phyloP scores from a whole-genome alignment of 2,888 invertebrate species.

The Nasonovia ribisnigri region DNA sequence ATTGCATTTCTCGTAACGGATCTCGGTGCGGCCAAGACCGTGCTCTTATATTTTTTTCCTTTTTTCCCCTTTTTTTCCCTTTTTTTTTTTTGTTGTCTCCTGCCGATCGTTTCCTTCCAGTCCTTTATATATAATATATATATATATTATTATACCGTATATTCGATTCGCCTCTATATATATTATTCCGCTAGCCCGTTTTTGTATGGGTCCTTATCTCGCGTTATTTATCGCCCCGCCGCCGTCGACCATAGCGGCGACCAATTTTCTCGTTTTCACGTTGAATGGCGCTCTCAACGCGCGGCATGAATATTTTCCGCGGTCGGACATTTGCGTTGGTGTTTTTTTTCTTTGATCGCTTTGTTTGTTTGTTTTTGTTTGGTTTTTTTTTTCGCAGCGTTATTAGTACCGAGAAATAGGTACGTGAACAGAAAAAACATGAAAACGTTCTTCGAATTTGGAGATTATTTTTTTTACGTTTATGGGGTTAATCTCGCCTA shows the following conservation, averaged over 20 bases:
- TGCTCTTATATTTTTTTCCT: neutral
- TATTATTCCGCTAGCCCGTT: neutral
- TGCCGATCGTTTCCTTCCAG: neutral
- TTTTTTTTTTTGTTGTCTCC: neutral
- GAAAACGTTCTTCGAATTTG: neutral
- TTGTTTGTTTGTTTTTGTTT: too few species aligned
- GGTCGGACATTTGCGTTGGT: neutral
- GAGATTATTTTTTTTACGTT: neutral
- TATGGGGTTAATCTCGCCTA: neutral
- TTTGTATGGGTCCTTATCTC: neutral
- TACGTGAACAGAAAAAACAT: neutral
- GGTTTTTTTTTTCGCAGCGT: neutral
- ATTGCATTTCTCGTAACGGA: slow-evolving; percentile 16
- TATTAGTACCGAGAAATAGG: neutral
- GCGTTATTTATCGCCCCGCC: neutral
- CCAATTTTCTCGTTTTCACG: neutral
- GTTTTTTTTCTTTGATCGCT: neutral
- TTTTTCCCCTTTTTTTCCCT: neutral
- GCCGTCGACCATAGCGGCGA: neutral
- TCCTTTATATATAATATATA: too few species aligned
- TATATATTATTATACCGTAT: neutral
- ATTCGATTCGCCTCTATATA: neutral
- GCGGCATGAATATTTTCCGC: neutral
- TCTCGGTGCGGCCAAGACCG: neutral
- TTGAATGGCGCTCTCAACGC: neutral